phyloP scores from a whole-genome alignment of 2,888 invertebrate species.

The Acanthosepion lycidas region DNA sequence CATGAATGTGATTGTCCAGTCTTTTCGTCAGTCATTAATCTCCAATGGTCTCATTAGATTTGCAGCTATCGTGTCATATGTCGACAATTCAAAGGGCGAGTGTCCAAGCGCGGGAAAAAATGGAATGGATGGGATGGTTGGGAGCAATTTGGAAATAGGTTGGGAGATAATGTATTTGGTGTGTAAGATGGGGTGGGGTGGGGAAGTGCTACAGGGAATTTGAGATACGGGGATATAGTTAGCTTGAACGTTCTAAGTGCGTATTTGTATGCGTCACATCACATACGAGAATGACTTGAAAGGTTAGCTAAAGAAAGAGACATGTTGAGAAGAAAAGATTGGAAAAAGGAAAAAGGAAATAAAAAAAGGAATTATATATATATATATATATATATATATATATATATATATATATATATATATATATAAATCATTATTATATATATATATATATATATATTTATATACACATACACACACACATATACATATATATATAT shows the following conservation, averaged over 20 bases:
- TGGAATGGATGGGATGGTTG: neutral
- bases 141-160: neutral
- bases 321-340: neutral
- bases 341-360: neutral
- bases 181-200: neutral
- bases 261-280: too few relatives aligned
- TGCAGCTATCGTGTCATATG: slow-evolving; percentile 2
- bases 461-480: too few relatives aligned
- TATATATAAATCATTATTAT: too few relatives aligned
- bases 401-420: too few relatives aligned
- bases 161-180: neutral
- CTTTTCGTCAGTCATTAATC: neutral
- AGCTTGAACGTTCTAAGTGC: too few relatives aligned
- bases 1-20: neutral
- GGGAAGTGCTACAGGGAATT: neutral
- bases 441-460: too few relatives aligned
- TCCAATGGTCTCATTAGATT: neutral
- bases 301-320: too few relatives aligned
- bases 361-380: too few relatives aligned
- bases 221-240: neutral
- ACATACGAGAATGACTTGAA: too few relatives aligned
- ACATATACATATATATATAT: too few relatives aligned
- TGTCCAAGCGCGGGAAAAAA: neutral
- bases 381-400: too few relatives aligned
- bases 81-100: neutral